Conservation (phyloP, 2,888 invertebrate species). For the Tinea pellionella region DNA sequence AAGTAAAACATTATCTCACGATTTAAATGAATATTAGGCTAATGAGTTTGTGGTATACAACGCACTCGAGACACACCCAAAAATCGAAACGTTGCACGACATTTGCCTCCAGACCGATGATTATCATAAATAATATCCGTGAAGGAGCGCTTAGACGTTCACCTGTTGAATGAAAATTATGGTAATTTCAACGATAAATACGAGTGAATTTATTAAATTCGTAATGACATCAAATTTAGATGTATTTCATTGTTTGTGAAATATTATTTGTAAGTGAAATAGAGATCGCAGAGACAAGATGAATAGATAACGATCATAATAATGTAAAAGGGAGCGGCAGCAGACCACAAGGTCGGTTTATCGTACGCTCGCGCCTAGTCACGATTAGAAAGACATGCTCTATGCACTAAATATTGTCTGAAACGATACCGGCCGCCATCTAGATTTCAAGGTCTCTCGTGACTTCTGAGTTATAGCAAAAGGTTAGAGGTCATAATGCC, state of each 20-base stretch:
- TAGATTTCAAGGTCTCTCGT: constrained; percentile 54
- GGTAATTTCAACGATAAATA: background rate
- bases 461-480: constrained; percentile 35
- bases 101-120: background rate
- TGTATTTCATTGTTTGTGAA: background rate
- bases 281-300: constrained; percentile 5
- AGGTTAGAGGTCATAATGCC: constrained; percentile 40
- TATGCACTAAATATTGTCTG: constrained; percentile 12
- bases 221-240: constrained; percentile 2
- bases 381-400: constrained; percentile 39
- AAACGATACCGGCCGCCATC: constrained; percentile 24
- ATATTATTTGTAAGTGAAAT: background rate
- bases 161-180: background rate
- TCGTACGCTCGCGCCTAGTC: constrained; percentile 48
- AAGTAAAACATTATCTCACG: background rate
- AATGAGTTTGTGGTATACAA: background rate
- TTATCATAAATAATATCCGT: constrained; percentile 4
- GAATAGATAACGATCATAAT: constrained; percentile 5
- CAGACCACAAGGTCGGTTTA: constrained; percentile 16
- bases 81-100: background rate
- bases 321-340: constrained; percentile 40
- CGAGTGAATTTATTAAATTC: background rate
- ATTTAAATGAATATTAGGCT: background rate
- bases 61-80: constrained; percentile 1
- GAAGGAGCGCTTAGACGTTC: background rate